A percentile compares a stretch with the other conserved stretches of the same genome.
phyloP scores from a whole-genome alignment of 1,140 invertebrate genomes.

The Drosophila ficusphila region DNA sequence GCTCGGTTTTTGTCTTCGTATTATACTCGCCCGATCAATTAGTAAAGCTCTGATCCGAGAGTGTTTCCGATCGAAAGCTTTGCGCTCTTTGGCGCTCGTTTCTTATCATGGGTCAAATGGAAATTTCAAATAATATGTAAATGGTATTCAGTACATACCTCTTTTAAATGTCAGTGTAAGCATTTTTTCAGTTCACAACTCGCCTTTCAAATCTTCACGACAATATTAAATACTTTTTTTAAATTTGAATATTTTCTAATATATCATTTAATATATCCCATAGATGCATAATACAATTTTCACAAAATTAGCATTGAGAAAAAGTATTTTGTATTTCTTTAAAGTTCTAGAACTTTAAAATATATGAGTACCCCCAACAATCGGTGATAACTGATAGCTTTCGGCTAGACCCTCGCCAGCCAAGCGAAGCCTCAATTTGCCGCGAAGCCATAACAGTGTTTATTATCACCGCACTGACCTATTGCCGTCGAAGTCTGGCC shows the following conservation, averaged over 20 bases:
- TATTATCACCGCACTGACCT: constrained; percentile 5
- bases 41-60: constrained; percentile 47
- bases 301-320: too few relatives aligned
- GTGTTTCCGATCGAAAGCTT: constrained; percentile 27
- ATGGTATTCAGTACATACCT: not conserved
- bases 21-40: constrained; percentile 38
- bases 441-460: not conserved
- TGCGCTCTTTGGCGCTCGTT: not conserved
- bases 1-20: constrained; percentile 37
- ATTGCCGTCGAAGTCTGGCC: constrained; percentile 6
- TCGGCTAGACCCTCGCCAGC: constrained; percentile 17
- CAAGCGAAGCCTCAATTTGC: constrained; percentile 1
- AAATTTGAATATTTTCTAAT: not conserved
- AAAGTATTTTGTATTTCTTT: too few relatives aligned
- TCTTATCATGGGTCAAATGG: constrained; percentile 20
- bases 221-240: too few relatives aligned
- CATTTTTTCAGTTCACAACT: too few relatives aligned
- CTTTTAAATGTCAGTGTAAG: not conserved
- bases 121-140: not conserved
- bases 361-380: constrained; percentile 8
- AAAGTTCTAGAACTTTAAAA: not conserved
- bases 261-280: not conserved
- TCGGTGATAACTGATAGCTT: not conserved
- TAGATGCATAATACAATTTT: too few relatives aligned
- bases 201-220: too few relatives aligned